Base-by-base conservation (phyloP, 2,797 vertebrate genomes). In the Antrozous pallidus region DNA sequence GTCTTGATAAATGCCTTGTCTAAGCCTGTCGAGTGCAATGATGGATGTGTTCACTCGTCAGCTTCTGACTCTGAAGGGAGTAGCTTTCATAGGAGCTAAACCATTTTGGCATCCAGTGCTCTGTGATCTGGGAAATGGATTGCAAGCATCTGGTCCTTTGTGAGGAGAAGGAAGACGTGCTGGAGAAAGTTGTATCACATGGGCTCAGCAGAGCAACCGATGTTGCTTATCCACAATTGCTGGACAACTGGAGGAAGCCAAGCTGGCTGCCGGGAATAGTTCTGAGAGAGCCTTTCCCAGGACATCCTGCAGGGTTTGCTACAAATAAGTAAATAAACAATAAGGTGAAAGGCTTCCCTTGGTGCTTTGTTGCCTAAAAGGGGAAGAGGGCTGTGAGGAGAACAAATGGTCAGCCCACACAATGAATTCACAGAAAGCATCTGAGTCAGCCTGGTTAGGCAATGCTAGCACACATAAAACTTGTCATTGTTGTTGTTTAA, bases 1-100 rank as follows among this genome's bases (percentile, higher is more conserved):
- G 42, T 84, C 42, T 70, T 16, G 16, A 47, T 71, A 84, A 96
- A 65, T 45, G 40, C 83, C 83, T 84, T 80, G 54, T 93, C 84
- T 90, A 96, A 96, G 61, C 20, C 13, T 17, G 75, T 92, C 70
- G 26, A 93, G 28, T 51, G 7, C 45, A 58, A 33, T 51, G 0
- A 14, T 96, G 86, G 69, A 58, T 5, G 47, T 33, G 3, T 26
- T 67, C 78, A 88, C 31, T 31, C 8, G 0, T 11, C 26, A 67
- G 91, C 67, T 58, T 75, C 42, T 1, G 33, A 71, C 3, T 51
- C 47, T 31, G 18, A 91, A 7, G 22, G 85, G 69, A 47, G 86
- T 56, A 80, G 67, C 22, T 58, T 61, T 56, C 4, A 47, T n/a
- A 96, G 16, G 1, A 89, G 70, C 90, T 91, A 93, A 91, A 82